These are phyloP conservation scores for Tortrix viridana DNA, from an alignment of 2,888 invertebrate species.

Conservation along the genomic window DNA sequence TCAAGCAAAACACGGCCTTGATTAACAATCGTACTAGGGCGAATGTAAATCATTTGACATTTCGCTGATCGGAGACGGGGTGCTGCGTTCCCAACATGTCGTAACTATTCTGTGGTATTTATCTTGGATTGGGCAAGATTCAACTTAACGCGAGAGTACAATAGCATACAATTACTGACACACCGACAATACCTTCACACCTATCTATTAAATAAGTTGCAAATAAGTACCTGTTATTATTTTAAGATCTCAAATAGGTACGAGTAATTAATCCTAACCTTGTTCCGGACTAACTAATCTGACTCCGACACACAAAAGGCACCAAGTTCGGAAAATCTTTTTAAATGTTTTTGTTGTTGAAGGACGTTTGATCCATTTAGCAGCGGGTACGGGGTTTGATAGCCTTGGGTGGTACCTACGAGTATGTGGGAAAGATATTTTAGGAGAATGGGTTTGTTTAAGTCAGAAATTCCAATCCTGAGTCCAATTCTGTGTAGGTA, in stretches of 20 bases:
- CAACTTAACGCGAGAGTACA: neutral
- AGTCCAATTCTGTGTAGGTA: too few relatives aligned
- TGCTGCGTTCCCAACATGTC: conserved; percentile 63
- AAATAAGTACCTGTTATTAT: too few relatives aligned
- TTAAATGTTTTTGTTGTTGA: conserved; percentile 52
- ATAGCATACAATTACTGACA: conserved; percentile 3
- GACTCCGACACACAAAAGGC: too few relatives aligned
- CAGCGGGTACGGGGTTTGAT: conserved; percentile 62
- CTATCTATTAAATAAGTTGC: too few relatives aligned
- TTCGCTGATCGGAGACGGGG: conserved; percentile 64
- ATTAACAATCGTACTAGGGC: conserved; percentile 66
- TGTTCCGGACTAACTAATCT: too few relatives aligned
- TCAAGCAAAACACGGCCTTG: conserved; percentile 59
- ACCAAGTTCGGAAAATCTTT: too few relatives aligned
- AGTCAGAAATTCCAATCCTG: too few relatives aligned
- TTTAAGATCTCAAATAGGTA: too few relatives aligned
- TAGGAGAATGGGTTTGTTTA: neutral
- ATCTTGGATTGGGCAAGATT: conserved; percentile 49
- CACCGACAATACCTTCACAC: neutral
- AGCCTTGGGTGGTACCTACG: conserved; percentile 59
- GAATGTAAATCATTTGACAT: conserved; percentile 76
- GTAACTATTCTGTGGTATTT: conserved; percentile 56
- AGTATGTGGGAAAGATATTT: conserved; percentile 39
- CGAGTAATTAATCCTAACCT: too few relatives aligned
- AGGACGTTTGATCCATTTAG: conserved; percentile 68